Evolutionary conservation across 1,140 invertebrate species (phyloP).

Genomic region (Drosophila seguyi): DNA sequence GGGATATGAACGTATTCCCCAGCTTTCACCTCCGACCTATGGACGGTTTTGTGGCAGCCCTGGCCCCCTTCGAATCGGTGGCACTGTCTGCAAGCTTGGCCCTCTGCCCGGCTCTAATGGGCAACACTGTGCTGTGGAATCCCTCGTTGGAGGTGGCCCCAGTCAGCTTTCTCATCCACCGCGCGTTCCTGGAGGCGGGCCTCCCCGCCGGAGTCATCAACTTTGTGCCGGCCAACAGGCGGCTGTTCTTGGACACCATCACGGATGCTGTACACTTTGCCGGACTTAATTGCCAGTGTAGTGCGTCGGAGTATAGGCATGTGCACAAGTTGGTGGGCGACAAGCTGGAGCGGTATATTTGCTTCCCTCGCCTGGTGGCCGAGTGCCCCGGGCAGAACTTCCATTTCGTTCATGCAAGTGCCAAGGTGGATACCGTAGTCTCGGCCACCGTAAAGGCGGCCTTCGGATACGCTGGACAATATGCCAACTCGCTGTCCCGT

Average conservation of each 20-base stretch:
- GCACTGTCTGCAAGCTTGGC: conserved; percentile 98
- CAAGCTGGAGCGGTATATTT: conserved; percentile 93
- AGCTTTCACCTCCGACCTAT: conserved; percentile 90
- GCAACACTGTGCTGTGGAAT: conserved; percentile 98
- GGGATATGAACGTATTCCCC: conserved; percentile 87
- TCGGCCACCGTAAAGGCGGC: conserved; percentile 93
- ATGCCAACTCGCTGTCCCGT: conserved; percentile 98
- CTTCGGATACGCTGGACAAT: conserved; percentile 98
- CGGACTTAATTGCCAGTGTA: conserved; percentile 97
- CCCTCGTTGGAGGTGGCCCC: conserved; percentile 98
- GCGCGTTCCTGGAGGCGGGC: conserved; percentile 96
- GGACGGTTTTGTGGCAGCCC: conserved; percentile 98
- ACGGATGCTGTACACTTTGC: conserved; percentile 93
- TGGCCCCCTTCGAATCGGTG: conserved; percentile 99
- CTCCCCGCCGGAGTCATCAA: conserved; percentile 97
- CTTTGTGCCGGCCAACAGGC: conserved; percentile 97
- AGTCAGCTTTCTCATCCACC: conserved; percentile 96
- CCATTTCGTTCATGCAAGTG: conserved; percentile 97
- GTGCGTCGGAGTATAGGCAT: conserved; percentile 90
- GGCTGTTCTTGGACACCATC: conserved; percentile 96
- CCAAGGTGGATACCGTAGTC: conserved; percentile 92
- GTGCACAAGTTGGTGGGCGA: conserved; percentile 96
- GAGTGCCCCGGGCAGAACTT: conserved; percentile 99
- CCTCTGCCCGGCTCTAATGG: conserved; percentile 98
- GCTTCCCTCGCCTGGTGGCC: conserved; percentile 96